phyloP scores from a whole-genome alignment of 2,888 invertebrate genomes.

The Prionchulus punctatus region DNA sequence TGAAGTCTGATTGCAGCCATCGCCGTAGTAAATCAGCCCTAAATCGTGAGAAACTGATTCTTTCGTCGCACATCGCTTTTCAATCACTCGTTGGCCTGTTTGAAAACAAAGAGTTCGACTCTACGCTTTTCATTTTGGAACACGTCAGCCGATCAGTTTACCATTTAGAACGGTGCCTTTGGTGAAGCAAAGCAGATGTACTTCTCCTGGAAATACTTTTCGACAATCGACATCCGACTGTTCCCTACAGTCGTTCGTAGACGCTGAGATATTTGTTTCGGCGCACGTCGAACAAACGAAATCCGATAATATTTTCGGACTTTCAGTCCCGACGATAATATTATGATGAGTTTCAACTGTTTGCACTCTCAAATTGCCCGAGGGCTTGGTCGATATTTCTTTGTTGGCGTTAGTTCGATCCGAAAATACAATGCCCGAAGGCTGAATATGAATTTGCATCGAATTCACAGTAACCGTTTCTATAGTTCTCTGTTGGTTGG shows the following conservation, averaged over 20 bases:
- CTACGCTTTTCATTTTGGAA: no score
- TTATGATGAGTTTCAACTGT: no score
- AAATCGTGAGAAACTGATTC: constrained; percentile 19
- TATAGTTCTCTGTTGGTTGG: no score
- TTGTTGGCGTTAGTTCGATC: no score
- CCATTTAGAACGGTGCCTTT: background rate
- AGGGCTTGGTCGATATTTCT: no score
- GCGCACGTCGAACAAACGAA: constrained; percentile 22
- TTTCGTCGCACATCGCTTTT: constrained; percentile 24
- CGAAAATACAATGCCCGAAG: no score
- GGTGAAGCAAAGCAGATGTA: constrained; percentile 4
- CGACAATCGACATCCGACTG: constrained; percentile 8
- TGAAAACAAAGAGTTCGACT: constrained; percentile 2
- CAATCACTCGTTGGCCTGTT: constrained; percentile 21
- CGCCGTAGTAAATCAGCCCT: constrained; percentile 15
- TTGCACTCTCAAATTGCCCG: no score
- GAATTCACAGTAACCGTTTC: no score
- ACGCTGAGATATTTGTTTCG: constrained; percentile 16
- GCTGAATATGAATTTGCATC: no score
- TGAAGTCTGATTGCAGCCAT: no score
- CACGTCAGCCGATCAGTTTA: background rate
- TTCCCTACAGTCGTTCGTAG: background rate
- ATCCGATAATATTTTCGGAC: no score
- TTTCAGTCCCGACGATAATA: no score
- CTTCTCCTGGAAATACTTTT: background rate